Evolutionary conservation across 2,888 invertebrate genomes (phyloP), one percentile per base, ranked within the genome.

Genomic region (Scelioninae gen. 1): DNA sequence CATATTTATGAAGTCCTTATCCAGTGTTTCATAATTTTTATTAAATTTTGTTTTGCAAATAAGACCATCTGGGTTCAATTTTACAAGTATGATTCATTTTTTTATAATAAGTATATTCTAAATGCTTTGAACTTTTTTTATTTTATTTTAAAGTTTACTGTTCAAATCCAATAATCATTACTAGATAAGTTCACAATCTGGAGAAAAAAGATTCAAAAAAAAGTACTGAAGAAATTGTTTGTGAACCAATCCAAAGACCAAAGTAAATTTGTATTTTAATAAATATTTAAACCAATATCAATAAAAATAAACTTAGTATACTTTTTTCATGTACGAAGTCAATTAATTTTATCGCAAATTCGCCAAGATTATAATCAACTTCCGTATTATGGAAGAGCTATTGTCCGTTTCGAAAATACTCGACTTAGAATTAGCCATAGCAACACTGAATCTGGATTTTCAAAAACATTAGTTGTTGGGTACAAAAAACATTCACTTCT

Each of bases 381-480:
- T 45, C 49, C 66, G 13, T 60, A 79, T 40, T 79, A 83, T 72
- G 79, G 79, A 51, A 53, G 72, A 16, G 32, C 79, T 16, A 65
- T 79, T n/a, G 60, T 71, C 32, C 69, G 71, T n/a, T 83, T 83
- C 29, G 78, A 83, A 65, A 71, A 72, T 23, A 40, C 16, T 49
- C 69, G 80, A n/a, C 60, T 55, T 31, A 49, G 68, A 55, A 13
- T 62, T 16, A 69, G 60, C 47, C 71, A 66, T 10, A 53, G 5
- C 31, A 13, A 13, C 31, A n/a, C 38, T 7, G 71, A 80, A n/a
- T 23, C 31, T 23, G 69, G 63, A 45, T 80, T 83, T 53, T 83
- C 83, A 6, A 83, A 80, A 53, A 53, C 68, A 38, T 55, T 83
- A 53, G 83, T 83, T 9, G 74, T 83, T 23, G 83, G 80, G 15